A percentile compares a stretch with the other conserved stretches of the same genome.
Evolutionary conservation across 2,888 invertebrate genomes (phyloP).

Genomic region (Lithophane socia): DNA sequence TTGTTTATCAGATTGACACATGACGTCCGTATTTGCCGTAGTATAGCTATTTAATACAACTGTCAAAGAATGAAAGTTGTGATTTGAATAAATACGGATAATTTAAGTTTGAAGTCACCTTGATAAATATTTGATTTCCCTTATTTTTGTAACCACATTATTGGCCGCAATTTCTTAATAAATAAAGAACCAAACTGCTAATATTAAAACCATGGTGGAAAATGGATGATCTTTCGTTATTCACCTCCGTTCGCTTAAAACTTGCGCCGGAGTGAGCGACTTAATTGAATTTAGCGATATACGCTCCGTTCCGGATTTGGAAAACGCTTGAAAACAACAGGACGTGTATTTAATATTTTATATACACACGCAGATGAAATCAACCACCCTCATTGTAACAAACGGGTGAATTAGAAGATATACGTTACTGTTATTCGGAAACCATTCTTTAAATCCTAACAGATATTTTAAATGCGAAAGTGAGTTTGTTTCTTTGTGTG

Average conservation of each 20-base stretch:
- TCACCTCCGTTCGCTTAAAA: conserved; percentile 30
- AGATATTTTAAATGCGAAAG: too few relatives aligned
- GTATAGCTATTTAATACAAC: too few relatives aligned
- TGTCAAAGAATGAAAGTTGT: too few relatives aligned
- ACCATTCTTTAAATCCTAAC: neutral
- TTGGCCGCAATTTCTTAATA: neutral
- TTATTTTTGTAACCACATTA: too few relatives aligned
- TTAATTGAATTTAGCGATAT: conserved; percentile 86
- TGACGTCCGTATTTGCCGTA: too few relatives aligned
- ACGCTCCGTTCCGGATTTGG: conserved; percentile 73
- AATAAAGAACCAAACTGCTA: neutral
- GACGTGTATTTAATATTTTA: conserved; percentile 67
- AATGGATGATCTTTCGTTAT: neutral
- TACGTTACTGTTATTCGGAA: neutral
- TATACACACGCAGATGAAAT: conserved; percentile 49
- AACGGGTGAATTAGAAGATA: neutral
- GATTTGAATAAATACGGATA: too few relatives aligned
- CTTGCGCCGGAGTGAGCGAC: conserved; percentile 69
- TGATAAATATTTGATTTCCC: too few relatives aligned
- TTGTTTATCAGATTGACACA: too few relatives aligned
- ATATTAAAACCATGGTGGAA: neutral
- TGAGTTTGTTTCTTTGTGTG: too few relatives aligned
- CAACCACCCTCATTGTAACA: conserved; percentile 27
- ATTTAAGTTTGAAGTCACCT: too few relatives aligned
- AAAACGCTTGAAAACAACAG: conserved; percentile 76